Conservation (phyloP, 2,113 vertebrate species). For the Isurus oxyrinchus region DNA sequence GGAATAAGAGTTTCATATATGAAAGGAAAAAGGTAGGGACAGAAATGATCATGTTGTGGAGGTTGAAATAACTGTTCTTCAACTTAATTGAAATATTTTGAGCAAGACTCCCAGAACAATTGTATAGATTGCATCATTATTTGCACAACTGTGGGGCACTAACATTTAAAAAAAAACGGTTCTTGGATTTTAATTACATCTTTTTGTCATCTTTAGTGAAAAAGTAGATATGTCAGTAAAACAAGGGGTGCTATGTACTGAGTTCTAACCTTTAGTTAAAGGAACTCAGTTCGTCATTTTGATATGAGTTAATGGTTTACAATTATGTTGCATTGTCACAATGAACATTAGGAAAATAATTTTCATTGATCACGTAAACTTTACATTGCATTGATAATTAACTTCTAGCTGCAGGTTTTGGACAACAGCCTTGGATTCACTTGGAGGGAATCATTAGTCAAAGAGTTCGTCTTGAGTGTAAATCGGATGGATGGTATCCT, state of each 20-base stretch:
- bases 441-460: neutral
- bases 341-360: neutral
- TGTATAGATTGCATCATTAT: neutral
- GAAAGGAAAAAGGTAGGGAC: neutral
- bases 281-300: neutral
- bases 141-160: neutral
- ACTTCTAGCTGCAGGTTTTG: neutral
- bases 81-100: neutral
- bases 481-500: conserved; percentile 9
- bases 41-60: neutral
- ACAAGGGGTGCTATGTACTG: neutral
- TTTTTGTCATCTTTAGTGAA: neutral
- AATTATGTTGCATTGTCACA: neutral
- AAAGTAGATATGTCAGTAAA: neutral
- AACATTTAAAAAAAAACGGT: neutral
- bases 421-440: conserved; percentile 7
- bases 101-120: neutral
- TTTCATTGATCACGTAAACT: neutral
- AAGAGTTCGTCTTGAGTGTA: neutral
- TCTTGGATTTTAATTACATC: neutral
- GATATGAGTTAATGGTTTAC: neutral
- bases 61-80: neutral
- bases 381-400: neutral
- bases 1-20: neutral
- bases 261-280: neutral